Evolutionary conservation across 2,797 vertebrate genomes (phyloP), one percentile per base, ranked within the genome.

Genomic region (Bradypodion pumilum): DNA sequence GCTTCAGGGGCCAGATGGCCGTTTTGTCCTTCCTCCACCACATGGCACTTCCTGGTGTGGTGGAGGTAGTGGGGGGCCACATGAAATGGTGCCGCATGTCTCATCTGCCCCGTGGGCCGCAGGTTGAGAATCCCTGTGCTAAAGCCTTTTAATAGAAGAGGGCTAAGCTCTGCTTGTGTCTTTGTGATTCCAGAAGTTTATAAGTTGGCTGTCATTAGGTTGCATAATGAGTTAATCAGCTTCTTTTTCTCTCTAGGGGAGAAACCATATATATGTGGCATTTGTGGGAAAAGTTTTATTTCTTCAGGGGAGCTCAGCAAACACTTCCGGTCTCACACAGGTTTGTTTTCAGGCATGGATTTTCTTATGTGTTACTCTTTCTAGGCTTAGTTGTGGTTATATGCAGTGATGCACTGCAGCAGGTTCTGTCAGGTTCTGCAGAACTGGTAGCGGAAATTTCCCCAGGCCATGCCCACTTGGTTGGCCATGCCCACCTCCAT

Each of bases 271-370:
- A 98, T 97, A 94, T 99, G 98, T 93, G 93, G 97, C 77, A 97
- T 97, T 89, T 99, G 98, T 92, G 97, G 97, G 44, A 97, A 98
- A 84, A 97, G 97, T 84, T 99, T 99, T 92, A 97, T 97, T 93
- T 98, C 98, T 49, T 98, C 98, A 60, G 98, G 98, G 78, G 98
- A 99, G 89, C 97, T 99, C 94, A 98, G 98, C 94, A 99, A 99
- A 94, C 98, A 99, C 94, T 97, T 97, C 95, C 95, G 97, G 75
- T 97, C 98, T 86, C 98, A 99, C 92, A 98, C 98, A 89, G 98
- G 98, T 99, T 91, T 94, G 95, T 96, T 91, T 89, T 93, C 89
- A 93, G 92, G 83, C 91, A 91, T 87, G 91, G 89, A 52, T 59
- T 81, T 92, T 92, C 90, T 87, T 88, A 80, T 70, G 21, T 76